Percentiles rank a stretch among this genome's conserved stretches.
These are phyloP conservation scores for Ispidina lecontei DNA, from an alignment of 2,797 vertebrate species.

Conservation along the genomic window DNA sequence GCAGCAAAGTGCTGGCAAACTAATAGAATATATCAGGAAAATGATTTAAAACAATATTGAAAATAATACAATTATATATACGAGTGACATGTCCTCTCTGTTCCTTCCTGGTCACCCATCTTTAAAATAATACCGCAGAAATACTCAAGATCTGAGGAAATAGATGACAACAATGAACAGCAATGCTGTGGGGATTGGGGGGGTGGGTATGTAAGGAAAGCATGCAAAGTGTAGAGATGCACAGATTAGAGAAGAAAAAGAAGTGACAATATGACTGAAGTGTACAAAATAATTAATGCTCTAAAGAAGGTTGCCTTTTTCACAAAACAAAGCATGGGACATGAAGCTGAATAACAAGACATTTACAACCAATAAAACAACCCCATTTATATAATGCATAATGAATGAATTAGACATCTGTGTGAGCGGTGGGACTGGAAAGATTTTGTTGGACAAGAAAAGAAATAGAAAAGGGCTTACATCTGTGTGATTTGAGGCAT, in stretches of 20 bases:
- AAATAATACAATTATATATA: not conserved
- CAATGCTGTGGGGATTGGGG: not conserved
- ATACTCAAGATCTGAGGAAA: not conserved
- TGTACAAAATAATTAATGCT: not conserved
- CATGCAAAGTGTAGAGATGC: not conserved
- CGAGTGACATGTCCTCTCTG: not conserved
- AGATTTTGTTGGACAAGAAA: not conserved
- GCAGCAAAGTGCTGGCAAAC: not conserved
- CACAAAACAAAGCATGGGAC: not conserved
- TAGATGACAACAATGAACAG: not conserved
- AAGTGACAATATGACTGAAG: not conserved
- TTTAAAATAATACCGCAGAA: not conserved
- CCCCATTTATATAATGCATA: not conserved
- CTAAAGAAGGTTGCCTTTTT: not conserved
- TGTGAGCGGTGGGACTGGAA: not conserved
- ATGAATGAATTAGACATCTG: not conserved
- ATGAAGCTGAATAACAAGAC: not conserved
- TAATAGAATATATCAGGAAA: not conserved
- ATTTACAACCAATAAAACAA: constrained; percentile 22
- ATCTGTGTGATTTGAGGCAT: not conserved
- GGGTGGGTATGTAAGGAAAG: not conserved
- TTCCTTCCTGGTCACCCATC: not conserved
- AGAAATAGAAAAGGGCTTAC: not conserved
- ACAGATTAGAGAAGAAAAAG: not conserved
- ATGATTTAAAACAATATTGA: not conserved